phyloP scores from a whole-genome alignment of 2,113 vertebrate genomes.

The Rallus limicola region DNA sequence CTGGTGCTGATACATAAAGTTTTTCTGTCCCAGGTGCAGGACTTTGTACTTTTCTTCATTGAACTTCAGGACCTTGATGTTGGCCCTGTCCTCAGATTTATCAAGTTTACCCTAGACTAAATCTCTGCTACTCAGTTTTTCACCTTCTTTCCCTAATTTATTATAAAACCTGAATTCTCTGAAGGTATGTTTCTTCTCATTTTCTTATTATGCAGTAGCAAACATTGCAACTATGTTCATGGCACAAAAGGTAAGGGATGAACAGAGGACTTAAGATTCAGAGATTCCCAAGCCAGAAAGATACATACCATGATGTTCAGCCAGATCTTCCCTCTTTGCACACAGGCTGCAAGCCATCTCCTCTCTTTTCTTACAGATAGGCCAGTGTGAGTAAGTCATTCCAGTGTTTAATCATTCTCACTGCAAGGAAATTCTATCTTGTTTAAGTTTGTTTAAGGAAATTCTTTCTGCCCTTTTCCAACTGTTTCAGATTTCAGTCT shows the following conservation, averaged over 20 bases:
- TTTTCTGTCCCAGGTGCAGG: neutral
- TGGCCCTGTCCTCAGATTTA: neutral
- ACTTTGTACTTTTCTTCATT: neutral
- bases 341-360: neutral
- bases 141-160: neutral
- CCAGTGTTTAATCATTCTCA: constrained; percentile 33
- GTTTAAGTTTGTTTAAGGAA: constrained; percentile 15
- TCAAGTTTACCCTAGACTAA: neutral
- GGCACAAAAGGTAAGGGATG: neutral
- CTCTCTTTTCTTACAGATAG: constrained; percentile 43
- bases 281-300: neutral
- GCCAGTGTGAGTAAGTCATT: constrained; percentile 3
- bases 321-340: constrained; percentile 20
- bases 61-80: neutral
- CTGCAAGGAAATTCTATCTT: constrained; percentile 35
- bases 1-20: neutral
- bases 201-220: neutral
- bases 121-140: neutral
- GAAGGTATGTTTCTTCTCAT: neutral
- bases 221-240: neutral
- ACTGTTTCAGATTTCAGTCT: neutral
- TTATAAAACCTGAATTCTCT: neutral
- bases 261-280: neutral
- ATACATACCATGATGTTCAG: constrained; percentile 21
- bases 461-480: constrained; percentile 5